Evolutionary conservation across 2,888 invertebrate species (phyloP).

Genomic region (Ethmia dodecea): DNA sequence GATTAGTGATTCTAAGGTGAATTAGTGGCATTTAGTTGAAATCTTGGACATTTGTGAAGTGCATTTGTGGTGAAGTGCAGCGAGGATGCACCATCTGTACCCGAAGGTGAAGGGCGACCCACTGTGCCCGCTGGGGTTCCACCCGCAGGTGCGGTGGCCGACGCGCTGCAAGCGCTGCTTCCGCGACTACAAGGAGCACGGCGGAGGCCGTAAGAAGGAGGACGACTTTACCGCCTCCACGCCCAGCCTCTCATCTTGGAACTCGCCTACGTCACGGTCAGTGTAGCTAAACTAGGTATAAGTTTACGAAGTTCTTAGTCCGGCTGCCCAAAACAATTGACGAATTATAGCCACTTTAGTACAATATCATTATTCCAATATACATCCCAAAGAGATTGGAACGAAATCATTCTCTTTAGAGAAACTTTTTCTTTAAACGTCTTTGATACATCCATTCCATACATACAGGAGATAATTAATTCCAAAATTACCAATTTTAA

Average conservation of each 20-base stretch:
- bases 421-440: no score
- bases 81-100: slow-evolving; percentile 84
- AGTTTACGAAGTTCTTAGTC: no score
- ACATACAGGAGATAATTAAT: no score
- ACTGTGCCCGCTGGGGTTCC: slow-evolving; percentile 93
- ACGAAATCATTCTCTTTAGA: no score
- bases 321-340: no score
- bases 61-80: slow-evolving; percentile 50
- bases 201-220: slow-evolving; percentile 84
- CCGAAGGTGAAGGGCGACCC: slow-evolving; percentile 91
- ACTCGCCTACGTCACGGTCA: slow-evolving; percentile 78
- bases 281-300: no score
- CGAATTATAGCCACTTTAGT: no score
- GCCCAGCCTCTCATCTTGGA: slow-evolving; percentile 84
- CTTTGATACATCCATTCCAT: no score
- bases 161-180: slow-evolving; percentile 95
- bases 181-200: slow-evolving; percentile 95
- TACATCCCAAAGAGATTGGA: no score
- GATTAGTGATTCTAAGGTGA: slow-evolving; percentile 31
- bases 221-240: slow-evolving; percentile 85
- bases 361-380: no score
- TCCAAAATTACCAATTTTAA: no score
- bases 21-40: slow-evolving; percentile 57
- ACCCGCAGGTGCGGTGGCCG: slow-evolving; percentile 96
- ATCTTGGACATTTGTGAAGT: slow-evolving; percentile 61